Evolutionary conservation across 1,140 invertebrate species (phyloP), one percentile per base, ranked within the genome.

Genomic region (Pinna nobilis): DNA sequence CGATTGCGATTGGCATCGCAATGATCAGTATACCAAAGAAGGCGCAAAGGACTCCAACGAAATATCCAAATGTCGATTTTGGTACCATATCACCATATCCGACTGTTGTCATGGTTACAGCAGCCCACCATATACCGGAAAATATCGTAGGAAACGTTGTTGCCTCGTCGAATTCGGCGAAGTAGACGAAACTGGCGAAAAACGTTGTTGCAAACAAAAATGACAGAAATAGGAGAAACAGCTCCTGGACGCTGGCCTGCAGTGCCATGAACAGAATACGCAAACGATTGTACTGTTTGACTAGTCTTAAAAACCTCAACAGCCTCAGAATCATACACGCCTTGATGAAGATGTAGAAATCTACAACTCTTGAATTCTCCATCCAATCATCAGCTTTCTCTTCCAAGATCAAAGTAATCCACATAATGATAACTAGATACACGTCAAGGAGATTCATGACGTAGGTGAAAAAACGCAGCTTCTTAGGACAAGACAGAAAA

Each of bases 21-120:
- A 59, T 59, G 37, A 59, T 59, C 15, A 59, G 2, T 59, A 59
- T 35, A 33, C 55, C 55, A n/a, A 20, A 20, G 23, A 33, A 30
- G 33, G 55, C 55, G 15, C 55, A 59, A 18, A 33, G 30, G 1
- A 93, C 93, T 0, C 95, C 95, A 18, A 97, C 94, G 75, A 89
- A 37, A 64, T 88, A 86, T 2, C 89, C 89, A 25, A 79, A 41
- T 18, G 28, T 23, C 3, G 75, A 73, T 32, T 60, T 73, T 30
- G 83, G 82, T 9, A 55, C 63, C 25, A 84, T 77, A 63, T 88
- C 87, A 28, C 97, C 97, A 87, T 98, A 98, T 30, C 97, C 97
- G 33, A 98, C 97, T 0, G 97, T 99, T 74, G 97, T 98, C 96
- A 98, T 98, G 47, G 97, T 99, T 74, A 98, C 96, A 86, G 98